Conservation (phyloP, 2,113 vertebrate genomes). For the Nyctereutes procyonoides region DNA sequence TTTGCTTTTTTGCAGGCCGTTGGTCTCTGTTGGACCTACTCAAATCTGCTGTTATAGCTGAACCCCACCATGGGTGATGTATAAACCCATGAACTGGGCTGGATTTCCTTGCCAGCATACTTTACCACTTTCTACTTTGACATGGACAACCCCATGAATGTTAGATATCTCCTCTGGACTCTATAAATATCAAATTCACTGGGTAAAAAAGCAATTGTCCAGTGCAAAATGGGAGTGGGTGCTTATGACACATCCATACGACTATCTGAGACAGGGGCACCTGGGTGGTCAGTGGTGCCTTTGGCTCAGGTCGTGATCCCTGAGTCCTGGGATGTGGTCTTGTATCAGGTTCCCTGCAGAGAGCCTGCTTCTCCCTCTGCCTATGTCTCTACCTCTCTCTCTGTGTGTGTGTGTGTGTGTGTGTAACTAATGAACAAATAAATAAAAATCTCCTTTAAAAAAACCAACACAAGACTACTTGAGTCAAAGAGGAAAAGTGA, state of each 20-base stretch:
- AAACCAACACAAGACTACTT: too few relatives aligned
- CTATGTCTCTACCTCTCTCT: too few relatives aligned
- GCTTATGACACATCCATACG: not conserved
- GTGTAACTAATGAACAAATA: too few relatives aligned
- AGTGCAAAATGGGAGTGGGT: not conserved
- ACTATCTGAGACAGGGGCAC: too few relatives aligned
- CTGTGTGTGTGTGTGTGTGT: too few relatives aligned
- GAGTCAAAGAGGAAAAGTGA: not conserved
- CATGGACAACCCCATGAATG: not conserved
- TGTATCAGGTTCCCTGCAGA: too few relatives aligned
- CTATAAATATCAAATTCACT: not conserved
- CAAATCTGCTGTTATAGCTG: not conserved
- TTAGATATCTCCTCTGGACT: not conserved
- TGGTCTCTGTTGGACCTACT: not conserved
- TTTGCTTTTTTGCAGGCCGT: not conserved
- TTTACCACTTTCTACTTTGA: not conserved
- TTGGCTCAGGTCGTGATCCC: too few relatives aligned
- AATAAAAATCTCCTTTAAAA: too few relatives aligned
- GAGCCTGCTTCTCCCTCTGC: too few relatives aligned
- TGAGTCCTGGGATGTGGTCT: too few relatives aligned
- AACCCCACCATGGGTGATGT: not conserved
- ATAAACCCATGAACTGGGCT: not conserved
- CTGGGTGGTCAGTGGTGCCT: too few relatives aligned
- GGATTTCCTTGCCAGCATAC: not conserved
- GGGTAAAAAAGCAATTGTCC: not conserved